A percentile compares a stretch with the other conserved stretches of the same genome.
Evolutionary conservation across 2,888 invertebrate genomes (phyloP).

Genomic region (Catocala sponsa): DNA sequence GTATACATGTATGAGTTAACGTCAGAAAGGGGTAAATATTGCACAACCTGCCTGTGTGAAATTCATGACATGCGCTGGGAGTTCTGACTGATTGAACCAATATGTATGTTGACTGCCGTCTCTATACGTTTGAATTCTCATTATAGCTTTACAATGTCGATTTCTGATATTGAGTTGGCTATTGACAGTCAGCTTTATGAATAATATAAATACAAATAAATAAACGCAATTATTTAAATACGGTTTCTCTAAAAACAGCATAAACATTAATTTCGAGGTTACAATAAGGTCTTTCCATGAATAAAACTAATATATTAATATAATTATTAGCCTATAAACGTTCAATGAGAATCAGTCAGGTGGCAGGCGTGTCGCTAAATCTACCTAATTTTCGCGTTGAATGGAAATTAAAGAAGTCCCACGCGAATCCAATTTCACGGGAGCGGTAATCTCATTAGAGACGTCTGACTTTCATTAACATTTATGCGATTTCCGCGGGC

Average conservation of each 20-base stretch:
- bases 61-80: conserved; percentile 77
- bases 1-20: conserved; percentile 40
- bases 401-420: conserved; percentile 86
- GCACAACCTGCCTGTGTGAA: conserved; percentile 69
- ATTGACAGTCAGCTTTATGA: neutral
- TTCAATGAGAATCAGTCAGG: conserved; percentile 60
- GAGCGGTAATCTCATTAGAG: conserved; percentile 85
- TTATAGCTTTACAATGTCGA: conserved; percentile 8
- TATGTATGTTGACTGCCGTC: conserved; percentile 62
- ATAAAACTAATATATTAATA: conserved; percentile 9
- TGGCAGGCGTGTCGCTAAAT: conserved; percentile 60
- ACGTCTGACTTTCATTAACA: conserved; percentile 85
- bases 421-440: conserved; percentile 84
- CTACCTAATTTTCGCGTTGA: conserved; percentile 80
- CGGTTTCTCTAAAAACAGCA: too few relatives aligned
- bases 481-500: conserved; percentile 81
- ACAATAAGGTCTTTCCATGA: neutral
- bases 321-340: conserved; percentile 45
- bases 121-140: conserved; percentile 28
- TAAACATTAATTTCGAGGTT: too few relatives aligned
- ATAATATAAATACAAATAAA: too few relatives aligned
- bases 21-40: conserved; percentile 67
- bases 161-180: neutral
- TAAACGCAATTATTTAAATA: too few relatives aligned
- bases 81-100: conserved; percentile 78